Conservation (phyloP, 2,888 invertebrate genomes). For the Entomobrya multifasciata region DNA sequence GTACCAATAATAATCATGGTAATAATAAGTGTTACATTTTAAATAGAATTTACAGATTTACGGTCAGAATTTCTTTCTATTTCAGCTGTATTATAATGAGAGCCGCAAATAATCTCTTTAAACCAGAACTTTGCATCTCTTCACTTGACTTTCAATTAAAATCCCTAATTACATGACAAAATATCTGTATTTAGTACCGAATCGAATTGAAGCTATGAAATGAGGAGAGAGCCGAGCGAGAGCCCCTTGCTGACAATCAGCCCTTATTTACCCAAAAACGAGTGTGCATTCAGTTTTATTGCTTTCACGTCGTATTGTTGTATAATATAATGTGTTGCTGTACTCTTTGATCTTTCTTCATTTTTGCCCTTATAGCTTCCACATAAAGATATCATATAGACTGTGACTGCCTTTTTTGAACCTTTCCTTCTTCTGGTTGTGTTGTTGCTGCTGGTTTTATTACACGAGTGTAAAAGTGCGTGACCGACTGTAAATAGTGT, state of each 20-base stretch:
- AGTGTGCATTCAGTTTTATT: constrained; percentile 67
- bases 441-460: constrained; percentile 41
- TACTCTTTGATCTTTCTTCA: constrained; percentile 32
- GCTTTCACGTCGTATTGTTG: constrained; percentile 37
- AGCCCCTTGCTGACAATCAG: constrained; percentile 71
- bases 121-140: no score
- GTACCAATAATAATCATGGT: no score
- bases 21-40: no score
- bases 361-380: not conserved
- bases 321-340: constrained; percentile 2
- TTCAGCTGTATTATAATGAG: no score
- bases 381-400: not conserved
- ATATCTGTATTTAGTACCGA: constrained; percentile 64
- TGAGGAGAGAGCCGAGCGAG: not conserved
- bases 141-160: constrained; percentile 51
- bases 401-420: not conserved
- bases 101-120: no score
- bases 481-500: constrained; percentile 68
- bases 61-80: no score
- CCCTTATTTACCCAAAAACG: constrained; percentile 74
- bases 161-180: constrained; percentile 71
- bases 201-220: constrained; percentile 64
- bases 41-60: no score
- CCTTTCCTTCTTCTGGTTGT: constrained; percentile 21
- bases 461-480: constrained; percentile 55